Base-by-base conservation (phyloP, 2,113 vertebrate genomes). In the Datnioides undecimradiatus region DNA sequence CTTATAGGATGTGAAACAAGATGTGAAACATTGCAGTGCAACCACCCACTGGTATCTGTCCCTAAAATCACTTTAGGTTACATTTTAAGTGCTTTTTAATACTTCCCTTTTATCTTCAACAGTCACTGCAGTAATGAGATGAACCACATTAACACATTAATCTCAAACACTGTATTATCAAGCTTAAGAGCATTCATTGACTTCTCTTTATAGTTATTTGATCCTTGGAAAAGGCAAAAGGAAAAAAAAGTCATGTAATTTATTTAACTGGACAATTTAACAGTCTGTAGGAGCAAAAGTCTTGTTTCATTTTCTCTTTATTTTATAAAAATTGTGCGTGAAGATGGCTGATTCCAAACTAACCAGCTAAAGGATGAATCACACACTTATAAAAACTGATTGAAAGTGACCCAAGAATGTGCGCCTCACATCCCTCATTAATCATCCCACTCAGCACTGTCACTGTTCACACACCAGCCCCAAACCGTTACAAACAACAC, bases 391-490 rank as follows among this genome's bases (percentile, higher is more conserved):
- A 31, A 43, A 54, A 49, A 40, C 17, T 1, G 1, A 66, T 59
- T 57, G 19, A 36, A 36, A 36, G 4, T 36, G 34, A 36, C 7
- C 25, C 19, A 40, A 29, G 16, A 38, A 11, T 8, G 23, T 62
- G 38, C 29, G 16, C 70, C 31, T 19, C 21, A 60, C 7, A 43
- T 45, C 40, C 21, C 25, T 40, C 10, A 31, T 27, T 23, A 40
- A 14, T 51, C 48, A 14, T 33, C 46, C 71, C 58, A 59, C 49
- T 16, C 25, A 62, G 17, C 45, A 63, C 1, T n/a, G 54, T 19
- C 75, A 55, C 73, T 48, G 25, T 59, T 46, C 12, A 49, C 49
- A 75, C n/a, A 34, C 25, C 54, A 23, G n/a, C 40, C 13, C 59
- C 16, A 49, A 71, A 51, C n/a, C 2, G 38, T 43, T 76, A 10